Base-by-base conservation (phyloP, 2,888 invertebrate genomes). In the Perdita meconis region DNA sequence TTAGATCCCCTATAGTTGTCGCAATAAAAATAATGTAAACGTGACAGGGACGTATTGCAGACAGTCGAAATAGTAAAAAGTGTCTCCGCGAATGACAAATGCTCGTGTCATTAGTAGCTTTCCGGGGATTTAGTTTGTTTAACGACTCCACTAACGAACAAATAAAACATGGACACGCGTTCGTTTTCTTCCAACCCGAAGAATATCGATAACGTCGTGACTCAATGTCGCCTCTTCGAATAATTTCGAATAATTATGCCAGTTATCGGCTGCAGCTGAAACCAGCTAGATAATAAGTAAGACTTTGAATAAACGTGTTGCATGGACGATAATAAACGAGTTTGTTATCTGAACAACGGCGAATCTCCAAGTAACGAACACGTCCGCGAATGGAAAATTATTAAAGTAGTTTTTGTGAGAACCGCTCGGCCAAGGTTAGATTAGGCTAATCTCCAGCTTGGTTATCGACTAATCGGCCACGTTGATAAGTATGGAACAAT, bases 21-120 rank as follows among this genome's bases (percentile, higher is more conserved):
- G 26, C 60, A 72, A 71, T 44, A 72, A 61, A 71, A 71, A 61
- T 72, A 71, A 71, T 72, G 59, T 36, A 22, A 42, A 26, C 71
- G 40, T 30, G 36, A 22, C n/a, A 34, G 57, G 56, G 55, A 47
- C 38, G 44, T 22, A 47, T 10, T 24, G 72, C 26, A n/a, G 51
- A 44, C 26, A 53, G 59, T 19, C 13, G 42, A 19, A 22, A n/a
- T 13, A 24, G 44, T 16, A 57, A 65, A 70, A 42, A 22, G 36
- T 16, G 13, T 22, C 5, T 26, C 55, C 44, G 13, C 16, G 24
- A 19, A 24, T 69, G 70, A 71, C 6, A 51, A 51, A 71, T 34
- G 57, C 16, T 6, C 30, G 22, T 13, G 24, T 57, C 40, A 69
- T 69, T 38, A 38, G 69, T 50, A 3, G 40, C 69, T 57, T 44